phyloP scores from a whole-genome alignment of 2,113 vertebrate species.

The Vombatus ursinus region DNA sequence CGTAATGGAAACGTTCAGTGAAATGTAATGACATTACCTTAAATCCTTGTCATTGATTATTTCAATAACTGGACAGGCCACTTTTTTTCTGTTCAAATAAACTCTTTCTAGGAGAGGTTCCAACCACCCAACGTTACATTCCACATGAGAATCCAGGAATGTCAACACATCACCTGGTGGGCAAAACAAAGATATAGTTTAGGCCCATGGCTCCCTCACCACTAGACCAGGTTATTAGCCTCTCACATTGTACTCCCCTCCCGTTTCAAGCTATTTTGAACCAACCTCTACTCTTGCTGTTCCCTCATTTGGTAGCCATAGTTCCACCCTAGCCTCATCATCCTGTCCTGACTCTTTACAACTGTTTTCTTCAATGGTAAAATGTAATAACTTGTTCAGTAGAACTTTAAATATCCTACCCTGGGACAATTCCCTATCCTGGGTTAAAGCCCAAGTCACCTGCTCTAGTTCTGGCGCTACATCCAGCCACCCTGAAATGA shows the following conservation, averaged over 20 bases:
- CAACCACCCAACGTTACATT: slow-evolving; percentile 98
- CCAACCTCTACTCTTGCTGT: not conserved
- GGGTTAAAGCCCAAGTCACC: not conserved
- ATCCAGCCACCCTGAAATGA: not conserved
- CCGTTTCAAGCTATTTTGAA: not conserved
- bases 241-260: not conserved
- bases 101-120: slow-evolving; percentile 95
- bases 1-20: not conserved
- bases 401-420: not conserved
- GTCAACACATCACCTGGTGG: slow-evolving; percentile 92
- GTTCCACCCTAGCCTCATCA: not conserved
- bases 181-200: slow-evolving; percentile 10
- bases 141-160: slow-evolving; percentile 96
- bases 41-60: slow-evolving; percentile 97
- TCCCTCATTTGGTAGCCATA: not conserved
- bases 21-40: slow-evolving; percentile 84
- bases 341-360: not conserved
- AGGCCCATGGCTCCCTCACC: not conserved
- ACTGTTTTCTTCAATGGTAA: not conserved
- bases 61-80: slow-evolving; percentile 97
- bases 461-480: not conserved
- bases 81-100: slow-evolving; percentile 88
- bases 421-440: not conserved
- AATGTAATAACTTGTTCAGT: not conserved
- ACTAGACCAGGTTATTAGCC: not conserved